These are phyloP conservation scores for Brachyrhaphis roseni DNA, from an alignment of 2,797 vertebrate species.

Conservation along the genomic window DNA sequence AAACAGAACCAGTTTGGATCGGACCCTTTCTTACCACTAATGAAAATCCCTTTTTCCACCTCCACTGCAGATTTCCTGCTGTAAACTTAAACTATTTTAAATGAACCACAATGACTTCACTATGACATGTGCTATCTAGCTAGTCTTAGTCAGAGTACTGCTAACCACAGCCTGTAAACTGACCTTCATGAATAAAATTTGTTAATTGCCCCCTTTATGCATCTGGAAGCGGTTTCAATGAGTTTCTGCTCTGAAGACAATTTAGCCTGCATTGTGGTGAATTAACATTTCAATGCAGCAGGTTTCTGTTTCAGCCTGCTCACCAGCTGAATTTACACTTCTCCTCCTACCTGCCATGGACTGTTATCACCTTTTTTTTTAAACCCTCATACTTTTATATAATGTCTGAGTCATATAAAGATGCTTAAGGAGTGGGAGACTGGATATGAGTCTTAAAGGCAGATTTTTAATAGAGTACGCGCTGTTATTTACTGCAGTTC, in stretches of 20 bases:
- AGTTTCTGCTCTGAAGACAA: conserved; percentile 26
- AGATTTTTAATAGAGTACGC: conserved; percentile 51
- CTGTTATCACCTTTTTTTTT: conserved; percentile 43
- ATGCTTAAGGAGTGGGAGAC: conserved; percentile 63
- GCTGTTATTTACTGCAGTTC: conserved; percentile 54
- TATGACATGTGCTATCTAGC: background rate
- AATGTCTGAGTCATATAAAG: conserved; percentile 68
- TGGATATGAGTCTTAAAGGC: conserved; percentile 53
- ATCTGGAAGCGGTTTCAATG: conserved; percentile 19
- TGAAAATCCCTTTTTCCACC: background rate
- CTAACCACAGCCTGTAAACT: conserved; percentile 1
- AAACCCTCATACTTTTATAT: conserved; percentile 63
- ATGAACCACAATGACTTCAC: conserved; percentile 28
- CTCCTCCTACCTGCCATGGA: conserved; percentile 61
- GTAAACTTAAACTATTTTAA: background rate
- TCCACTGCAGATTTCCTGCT: background rate
- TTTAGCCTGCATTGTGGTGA: conserved; percentile 40
- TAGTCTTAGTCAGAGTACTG: background rate
- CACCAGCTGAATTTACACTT: conserved; percentile 48
- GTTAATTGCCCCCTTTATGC: background rate
- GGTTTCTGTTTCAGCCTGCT: conserved; percentile 31
- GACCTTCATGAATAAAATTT: background rate
- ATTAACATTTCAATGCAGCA: conserved; percentile 27
- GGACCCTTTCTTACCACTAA: background rate
- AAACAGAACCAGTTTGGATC: background rate